Base-by-base conservation (phyloP, 1,140 invertebrate species). In the Nasonia longicornis region DNA sequence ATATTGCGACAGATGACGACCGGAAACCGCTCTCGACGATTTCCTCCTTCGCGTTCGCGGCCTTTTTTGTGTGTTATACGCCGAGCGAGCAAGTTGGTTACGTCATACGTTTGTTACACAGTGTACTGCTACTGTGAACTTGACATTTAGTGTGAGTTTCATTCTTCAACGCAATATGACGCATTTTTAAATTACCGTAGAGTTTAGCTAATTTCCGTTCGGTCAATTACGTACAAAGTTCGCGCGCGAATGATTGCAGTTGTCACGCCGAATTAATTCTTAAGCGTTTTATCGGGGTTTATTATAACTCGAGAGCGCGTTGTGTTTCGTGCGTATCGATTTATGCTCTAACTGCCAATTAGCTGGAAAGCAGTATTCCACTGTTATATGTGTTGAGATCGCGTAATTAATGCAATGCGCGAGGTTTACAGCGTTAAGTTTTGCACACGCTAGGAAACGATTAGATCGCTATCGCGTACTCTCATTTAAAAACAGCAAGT, bases 191-290 rank as follows among this genome's bases (percentile, higher is more conserved):
- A 26, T 52, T 26, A 29, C 26, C n/a, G 20, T 3, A 69, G 26
- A 26, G 64, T 77, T 77, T 77, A 69, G 64, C 64, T 7, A 29
- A 77, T 77, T 77, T 48, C 38, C 64, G 20, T 2, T 42, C 4
- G n/a, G 1, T 14, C 20, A 38, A 31, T 26, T 26, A 26, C 26
- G 58, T 20, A 35, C 26, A 3, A 10, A 29, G 20, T 45, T 67
- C 38, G 63, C 29, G 74, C 29, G 64, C n/a, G 66, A 77, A 77
- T 52, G 52, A 48, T 77, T 77, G 26, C 1, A 29, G 12, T 12
- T 70, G 35, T 52, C 64, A n/a, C 22, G 64, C 48, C 11, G 0
- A 29, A 70, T 70, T 77, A 69, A 69, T 52, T n/a, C 12, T 14
- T 1, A 45, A 35, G 26, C 63, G 22, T 29, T 29, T 42, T 10